Evolutionary conservation across 2,113 vertebrate genomes (phyloP).

Genomic region (Hassar affinis): DNA sequence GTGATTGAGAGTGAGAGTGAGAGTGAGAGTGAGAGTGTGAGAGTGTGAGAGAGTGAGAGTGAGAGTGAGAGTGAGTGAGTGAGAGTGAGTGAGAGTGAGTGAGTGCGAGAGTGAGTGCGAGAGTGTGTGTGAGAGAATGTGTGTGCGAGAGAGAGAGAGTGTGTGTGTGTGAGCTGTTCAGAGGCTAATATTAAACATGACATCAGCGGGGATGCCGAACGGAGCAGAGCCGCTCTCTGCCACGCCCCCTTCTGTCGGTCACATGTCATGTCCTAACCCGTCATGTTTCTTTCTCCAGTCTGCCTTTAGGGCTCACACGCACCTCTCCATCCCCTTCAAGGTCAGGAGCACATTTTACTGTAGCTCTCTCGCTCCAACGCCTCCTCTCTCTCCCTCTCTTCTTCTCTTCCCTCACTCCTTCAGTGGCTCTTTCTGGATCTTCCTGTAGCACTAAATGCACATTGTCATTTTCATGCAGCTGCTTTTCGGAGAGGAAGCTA

Average conservation of each 20-base stretch:
- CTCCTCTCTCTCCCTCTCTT: constrained; percentile 3
- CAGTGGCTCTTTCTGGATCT: constrained; percentile 15
- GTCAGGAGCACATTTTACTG: constrained; percentile 58
- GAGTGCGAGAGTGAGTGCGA: too few relatives aligned
- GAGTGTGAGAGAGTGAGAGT: too few relatives aligned
- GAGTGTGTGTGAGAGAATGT: too few relatives aligned
- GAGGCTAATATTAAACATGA: background rate
- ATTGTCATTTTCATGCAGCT: constrained; percentile 44
- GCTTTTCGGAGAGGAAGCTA: background rate
- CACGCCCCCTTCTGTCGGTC: constrained; percentile 41
- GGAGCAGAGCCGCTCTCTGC: constrained; percentile 15
- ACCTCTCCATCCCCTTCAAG: constrained; percentile 71
- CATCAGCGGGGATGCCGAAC: background rate
- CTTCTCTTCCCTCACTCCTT: background rate
- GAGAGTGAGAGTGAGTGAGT: too few relatives aligned
- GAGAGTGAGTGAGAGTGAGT: too few relatives aligned
- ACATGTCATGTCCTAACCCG: constrained; percentile 56
- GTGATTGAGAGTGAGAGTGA: too few relatives aligned
- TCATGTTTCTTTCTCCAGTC: constrained; percentile 70
- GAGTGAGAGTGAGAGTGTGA: too few relatives aligned
- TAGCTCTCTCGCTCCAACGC: background rate
- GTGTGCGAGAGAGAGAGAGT: too few relatives aligned
- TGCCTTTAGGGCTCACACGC: constrained; percentile 70
- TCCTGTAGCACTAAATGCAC: background rate
- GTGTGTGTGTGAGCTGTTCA: background rate